Evolutionary conservation across 2,113 vertebrate genomes (phyloP), one percentile per base, ranked within the genome.

Genomic region (Odobenus rosmarus): DNA sequence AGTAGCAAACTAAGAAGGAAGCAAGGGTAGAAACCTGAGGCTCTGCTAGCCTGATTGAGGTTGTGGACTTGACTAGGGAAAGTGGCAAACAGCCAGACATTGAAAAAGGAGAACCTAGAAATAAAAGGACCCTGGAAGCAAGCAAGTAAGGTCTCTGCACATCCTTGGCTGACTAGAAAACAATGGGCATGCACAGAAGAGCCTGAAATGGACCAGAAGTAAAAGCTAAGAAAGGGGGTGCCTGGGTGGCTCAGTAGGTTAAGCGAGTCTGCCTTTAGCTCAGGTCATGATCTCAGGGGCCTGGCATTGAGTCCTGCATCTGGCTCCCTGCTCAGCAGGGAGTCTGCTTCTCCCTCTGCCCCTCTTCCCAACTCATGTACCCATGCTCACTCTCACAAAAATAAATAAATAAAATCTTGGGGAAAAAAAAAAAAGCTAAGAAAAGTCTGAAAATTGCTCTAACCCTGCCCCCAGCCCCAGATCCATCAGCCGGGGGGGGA

Each of bases 391-490:
- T 53, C 51, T 53, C 51, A 53, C 51, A 53, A 14, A 46, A 46
- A 46, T 46, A 53, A 53, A 53, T 14, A 15, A 53, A 13, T 15
- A 53, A 53, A 53, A 53, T 53, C 51, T 53, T 53, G 4, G 51
- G 51, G 51, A 14, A 15, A 53, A 53, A 53, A 53, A 51, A 53
- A 26, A 12, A 26, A 10, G 59, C 59, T 61, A 33, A 84, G 21
- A 8, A 16, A 39, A 36, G 31, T 33, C n/a, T 61, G 16, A 62
- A 72, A 55, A 28, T 11, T 42, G 23, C 39, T 36, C 11, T 18
- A 28, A 19, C 14, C 16, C 18, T 3, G 39, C 9, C 4, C 4
- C 15, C 31, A 7, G 11, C 1, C 46, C 49, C 4, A 23, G 31
- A 21, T 39, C 26, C 39, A 28, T 76, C 21, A 57, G 16, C 55